A percentile compares a stretch with the other conserved stretches of the same genome.
phyloP scores from a whole-genome alignment of 2,888 invertebrate species.

The Idaea straminata region DNA sequence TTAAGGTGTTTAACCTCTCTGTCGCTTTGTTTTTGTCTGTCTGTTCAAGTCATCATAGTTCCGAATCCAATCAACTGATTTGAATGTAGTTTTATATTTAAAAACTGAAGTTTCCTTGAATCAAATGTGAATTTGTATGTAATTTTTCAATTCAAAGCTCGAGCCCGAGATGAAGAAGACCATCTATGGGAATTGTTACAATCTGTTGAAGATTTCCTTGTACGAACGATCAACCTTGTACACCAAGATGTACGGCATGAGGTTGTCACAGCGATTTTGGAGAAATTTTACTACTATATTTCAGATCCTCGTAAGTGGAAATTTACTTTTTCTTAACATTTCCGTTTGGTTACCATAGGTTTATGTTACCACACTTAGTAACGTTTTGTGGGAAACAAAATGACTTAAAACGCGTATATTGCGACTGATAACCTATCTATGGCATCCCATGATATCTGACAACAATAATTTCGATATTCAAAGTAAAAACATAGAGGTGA shows the following conservation, averaged over 20 bases:
- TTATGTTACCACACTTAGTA: background rate
- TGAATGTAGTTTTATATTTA: no score
- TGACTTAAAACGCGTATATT: no score
- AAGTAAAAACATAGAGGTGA: no score
- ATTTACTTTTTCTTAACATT: constrained; percentile 5
- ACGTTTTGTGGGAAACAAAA: no score
- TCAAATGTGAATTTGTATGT: background rate
- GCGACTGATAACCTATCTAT: no score
- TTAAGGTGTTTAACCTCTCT: no score
- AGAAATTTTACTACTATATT: constrained; percentile 81
- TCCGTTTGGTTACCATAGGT: background rate
- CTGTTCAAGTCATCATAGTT: no score
- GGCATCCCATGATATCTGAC: no score
- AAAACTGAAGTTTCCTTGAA: background rate
- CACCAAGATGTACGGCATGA: constrained; percentile 60
- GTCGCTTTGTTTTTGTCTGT: no score
- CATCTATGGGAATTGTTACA: constrained; percentile 53
- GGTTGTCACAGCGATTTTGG: constrained; percentile 77
- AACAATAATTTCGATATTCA: no score
- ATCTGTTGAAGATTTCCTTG: constrained; percentile 58
- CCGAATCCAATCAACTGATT: no score
- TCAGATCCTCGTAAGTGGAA: constrained; percentile 75
- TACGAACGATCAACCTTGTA: constrained; percentile 50
- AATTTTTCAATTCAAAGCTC: constrained; percentile 35
- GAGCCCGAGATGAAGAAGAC: constrained; percentile 46